A percentile compares a stretch with the other conserved stretches of the same genome.
Evolutionary conservation across 2,888 invertebrate genomes (phyloP).

Genomic region (Thera britannica): DNA sequence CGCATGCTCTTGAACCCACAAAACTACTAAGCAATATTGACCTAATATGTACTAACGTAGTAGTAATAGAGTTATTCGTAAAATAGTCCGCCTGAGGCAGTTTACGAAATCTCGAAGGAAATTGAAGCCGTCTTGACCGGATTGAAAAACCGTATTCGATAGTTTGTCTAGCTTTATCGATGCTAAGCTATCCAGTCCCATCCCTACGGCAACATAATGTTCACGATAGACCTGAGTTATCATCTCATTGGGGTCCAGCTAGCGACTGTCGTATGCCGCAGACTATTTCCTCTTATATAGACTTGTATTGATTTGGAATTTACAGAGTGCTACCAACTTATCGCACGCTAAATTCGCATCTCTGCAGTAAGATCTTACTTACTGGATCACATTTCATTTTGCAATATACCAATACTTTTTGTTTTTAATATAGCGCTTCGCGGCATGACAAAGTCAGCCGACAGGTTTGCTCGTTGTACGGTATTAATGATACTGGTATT

Average conservation of each 20-base stretch:
- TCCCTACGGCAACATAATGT: conserved; percentile 10
- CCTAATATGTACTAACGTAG: no score
- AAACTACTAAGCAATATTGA: no score
- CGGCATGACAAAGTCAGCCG: conserved; percentile 12
- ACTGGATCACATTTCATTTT: conserved; percentile 9
- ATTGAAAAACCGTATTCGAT: neutral
- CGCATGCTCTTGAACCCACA: no score
- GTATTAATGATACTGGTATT: conserved; percentile 7
- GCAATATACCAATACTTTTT: conserved; percentile 4
- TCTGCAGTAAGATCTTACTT: conserved; percentile 13
- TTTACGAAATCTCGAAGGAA: conserved; percentile 1
- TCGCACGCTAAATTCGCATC: conserved; percentile 1
- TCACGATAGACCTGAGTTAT: conserved; percentile 42
- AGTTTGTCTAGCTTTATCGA: conserved; percentile 4
- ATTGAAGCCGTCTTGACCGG: conserved; percentile 1
- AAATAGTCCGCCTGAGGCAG: no score
- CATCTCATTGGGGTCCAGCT: conserved; percentile 36
- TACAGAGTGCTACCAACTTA: conserved; percentile 5
- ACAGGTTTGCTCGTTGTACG: conserved; percentile 1
- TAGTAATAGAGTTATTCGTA: no score
- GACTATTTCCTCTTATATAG: conserved; percentile 40
- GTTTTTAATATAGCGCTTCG: neutral
- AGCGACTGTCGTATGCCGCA: conserved; percentile 47
- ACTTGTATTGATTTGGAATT: conserved; percentile 2
- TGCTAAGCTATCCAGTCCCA: conserved; percentile 2